Evolutionary conservation across 2,113 vertebrate genomes (phyloP).

Genomic region (Pandion haliaetus): DNA sequence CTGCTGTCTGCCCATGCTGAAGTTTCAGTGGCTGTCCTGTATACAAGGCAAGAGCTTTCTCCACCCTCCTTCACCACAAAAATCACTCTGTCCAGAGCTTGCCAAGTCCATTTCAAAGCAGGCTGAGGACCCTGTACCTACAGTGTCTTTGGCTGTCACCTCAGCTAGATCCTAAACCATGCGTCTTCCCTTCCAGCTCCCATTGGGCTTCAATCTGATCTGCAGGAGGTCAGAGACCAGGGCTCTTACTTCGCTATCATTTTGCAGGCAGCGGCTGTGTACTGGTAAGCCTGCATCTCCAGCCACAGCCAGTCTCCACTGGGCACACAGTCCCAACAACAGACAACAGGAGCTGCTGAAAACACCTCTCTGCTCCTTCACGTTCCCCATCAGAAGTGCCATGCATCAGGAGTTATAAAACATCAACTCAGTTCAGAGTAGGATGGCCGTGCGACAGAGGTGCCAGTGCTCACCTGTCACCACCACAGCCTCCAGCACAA

Average conservation of each 20-base stretch:
- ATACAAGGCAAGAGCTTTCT: not conserved
- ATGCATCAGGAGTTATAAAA: not conserved
- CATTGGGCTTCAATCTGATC: not conserved
- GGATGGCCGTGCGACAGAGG: accelerated
- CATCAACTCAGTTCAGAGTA: not conserved
- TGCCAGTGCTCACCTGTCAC: not conserved
- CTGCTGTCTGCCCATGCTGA: not conserved
- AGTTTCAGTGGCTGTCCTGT: not conserved
- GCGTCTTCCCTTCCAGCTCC: not conserved
- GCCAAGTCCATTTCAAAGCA: not conserved
- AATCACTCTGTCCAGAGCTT: not conserved
- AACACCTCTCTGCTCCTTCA: not conserved
- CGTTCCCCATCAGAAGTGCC: accelerated
- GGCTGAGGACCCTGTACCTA: not conserved
- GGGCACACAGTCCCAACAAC: accelerated
- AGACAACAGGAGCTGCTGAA: not conserved
- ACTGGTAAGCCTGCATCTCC: not conserved
- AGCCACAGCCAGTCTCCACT: not conserved
- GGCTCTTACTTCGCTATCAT: not conserved
- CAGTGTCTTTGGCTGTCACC: not conserved
- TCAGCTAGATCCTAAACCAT: not conserved
- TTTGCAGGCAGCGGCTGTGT: not conserved
- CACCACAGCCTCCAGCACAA: not conserved
- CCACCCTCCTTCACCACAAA: not conserved
- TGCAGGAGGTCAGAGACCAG: not conserved